Conservation (phyloP, 2,797 vertebrate species). For the Chelonia mydas region DNA sequence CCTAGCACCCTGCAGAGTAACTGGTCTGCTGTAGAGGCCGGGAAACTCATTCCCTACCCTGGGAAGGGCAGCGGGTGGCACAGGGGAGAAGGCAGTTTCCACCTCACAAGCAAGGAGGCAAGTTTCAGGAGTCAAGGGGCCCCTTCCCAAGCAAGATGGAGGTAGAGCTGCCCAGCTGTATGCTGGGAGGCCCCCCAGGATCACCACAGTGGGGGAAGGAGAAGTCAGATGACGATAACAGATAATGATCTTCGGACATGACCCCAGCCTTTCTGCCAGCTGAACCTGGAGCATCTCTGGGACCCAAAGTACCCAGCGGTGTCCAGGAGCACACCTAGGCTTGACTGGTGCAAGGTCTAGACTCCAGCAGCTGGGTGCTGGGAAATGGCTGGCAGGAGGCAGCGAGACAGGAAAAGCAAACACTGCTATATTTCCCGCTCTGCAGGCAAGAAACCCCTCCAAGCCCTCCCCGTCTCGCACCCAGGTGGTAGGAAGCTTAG, state of each 20-base stretch:
- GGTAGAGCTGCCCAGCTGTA: background rate
- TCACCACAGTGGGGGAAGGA: background rate
- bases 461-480: background rate
- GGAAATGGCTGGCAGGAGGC: background rate
- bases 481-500: background rate
- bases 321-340: background rate
- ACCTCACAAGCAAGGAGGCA: background rate
- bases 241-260: background rate
- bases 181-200: background rate
- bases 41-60: background rate
- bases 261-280: background rate
- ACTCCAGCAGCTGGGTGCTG: background rate
- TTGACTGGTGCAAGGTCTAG: fast-evolving
- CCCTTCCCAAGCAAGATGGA: background rate
- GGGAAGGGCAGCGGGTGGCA: background rate
- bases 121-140: background rate
- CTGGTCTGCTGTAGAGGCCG: background rate
- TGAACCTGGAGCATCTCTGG: background rate
- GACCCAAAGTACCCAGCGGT: background rate
- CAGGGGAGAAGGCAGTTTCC: background rate
- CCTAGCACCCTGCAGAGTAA: fast-evolving
- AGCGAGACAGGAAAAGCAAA: background rate
- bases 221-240: background rate
- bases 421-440: background rate
- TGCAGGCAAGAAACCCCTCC: background rate